These are phyloP conservation scores for Allobates femoralis DNA, from an alignment of 2,797 vertebrate species.

Conservation along the genomic window DNA sequence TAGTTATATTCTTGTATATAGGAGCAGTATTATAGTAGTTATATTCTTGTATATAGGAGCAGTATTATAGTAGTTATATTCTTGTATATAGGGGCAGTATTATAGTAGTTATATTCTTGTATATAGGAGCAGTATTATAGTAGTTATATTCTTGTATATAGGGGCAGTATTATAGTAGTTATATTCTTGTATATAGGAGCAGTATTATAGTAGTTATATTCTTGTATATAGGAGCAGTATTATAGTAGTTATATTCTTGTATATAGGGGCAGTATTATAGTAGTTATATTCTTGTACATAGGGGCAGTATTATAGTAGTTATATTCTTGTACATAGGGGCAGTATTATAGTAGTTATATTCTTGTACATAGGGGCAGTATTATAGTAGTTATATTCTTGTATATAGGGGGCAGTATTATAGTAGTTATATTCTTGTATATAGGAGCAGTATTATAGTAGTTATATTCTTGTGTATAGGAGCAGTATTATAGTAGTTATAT, in stretches of 20 bases:
- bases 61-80: conserved; percentile 18
- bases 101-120: not conserved
- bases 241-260: not conserved
- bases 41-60: too few relatives aligned
- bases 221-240: not conserved
- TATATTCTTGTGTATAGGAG: not conserved
- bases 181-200: too few relatives aligned
- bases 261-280: not conserved
- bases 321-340: too few relatives aligned
- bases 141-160: too few relatives aligned
- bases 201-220: conserved; percentile 19
- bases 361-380: too few relatives aligned
- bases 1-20: too few relatives aligned
- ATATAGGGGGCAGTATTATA: not conserved
- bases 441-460: not conserved
- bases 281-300: conserved; percentile 15
- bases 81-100: not conserved
- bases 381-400: conserved; percentile 1
- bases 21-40: too few relatives aligned
- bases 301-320: too few relatives aligned
- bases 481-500: not conserved
- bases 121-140: not conserved
- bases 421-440: not conserved
- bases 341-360: too few relatives aligned
- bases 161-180: too few relatives aligned